Evolutionary conservation across 2,888 invertebrate species (phyloP).

Genomic region (Cataglyphis rosenhaueri): DNA sequence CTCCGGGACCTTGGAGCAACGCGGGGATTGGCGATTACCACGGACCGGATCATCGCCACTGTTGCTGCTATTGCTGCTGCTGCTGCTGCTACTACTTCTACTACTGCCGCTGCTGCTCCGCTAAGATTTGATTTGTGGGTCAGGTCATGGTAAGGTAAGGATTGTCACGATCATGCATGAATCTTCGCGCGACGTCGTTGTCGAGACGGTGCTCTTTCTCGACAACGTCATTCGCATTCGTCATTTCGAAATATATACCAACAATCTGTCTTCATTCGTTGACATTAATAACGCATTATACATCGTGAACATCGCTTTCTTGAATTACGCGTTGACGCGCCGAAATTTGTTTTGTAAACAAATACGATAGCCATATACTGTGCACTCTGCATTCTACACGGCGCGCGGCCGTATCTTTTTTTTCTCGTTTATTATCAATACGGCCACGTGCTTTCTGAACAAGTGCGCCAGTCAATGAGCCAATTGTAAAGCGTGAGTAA

Average conservation of each 20-base stretch:
- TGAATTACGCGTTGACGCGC: background rate
- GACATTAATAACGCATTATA: background rate
- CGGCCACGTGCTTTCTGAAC: slow-evolving; percentile 37
- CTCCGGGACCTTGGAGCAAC: slow-evolving; percentile 57
- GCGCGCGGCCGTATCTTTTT: background rate
- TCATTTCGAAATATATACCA: background rate
- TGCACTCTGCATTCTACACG: background rate
- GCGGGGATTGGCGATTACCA: slow-evolving; percentile 64
- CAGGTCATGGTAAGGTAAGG: slow-evolving; percentile 83
- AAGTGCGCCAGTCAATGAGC: slow-evolving; percentile 43
- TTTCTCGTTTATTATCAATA: slow-evolving; percentile 27
- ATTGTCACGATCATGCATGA: slow-evolving; percentile 43
- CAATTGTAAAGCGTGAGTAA: slow-evolving; percentile 26
- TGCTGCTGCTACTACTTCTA: background rate
- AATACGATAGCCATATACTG: background rate
- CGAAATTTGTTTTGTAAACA: background rate
- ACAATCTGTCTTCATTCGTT: background rate
- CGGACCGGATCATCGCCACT: slow-evolving; percentile 28
- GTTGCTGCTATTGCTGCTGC: background rate
- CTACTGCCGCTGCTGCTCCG: slow-evolving; percentile 42
- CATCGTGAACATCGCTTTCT: background rate
- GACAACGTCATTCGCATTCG: background rate
- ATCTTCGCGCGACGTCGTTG: background rate
- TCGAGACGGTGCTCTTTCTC: background rate
- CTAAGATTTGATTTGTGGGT: slow-evolving; percentile 73